A percentile compares a stretch with the other conserved stretches of the same genome.
Conservation (phyloP, 2,113 vertebrate genomes). For the Lethenteron reissneri region DNA sequence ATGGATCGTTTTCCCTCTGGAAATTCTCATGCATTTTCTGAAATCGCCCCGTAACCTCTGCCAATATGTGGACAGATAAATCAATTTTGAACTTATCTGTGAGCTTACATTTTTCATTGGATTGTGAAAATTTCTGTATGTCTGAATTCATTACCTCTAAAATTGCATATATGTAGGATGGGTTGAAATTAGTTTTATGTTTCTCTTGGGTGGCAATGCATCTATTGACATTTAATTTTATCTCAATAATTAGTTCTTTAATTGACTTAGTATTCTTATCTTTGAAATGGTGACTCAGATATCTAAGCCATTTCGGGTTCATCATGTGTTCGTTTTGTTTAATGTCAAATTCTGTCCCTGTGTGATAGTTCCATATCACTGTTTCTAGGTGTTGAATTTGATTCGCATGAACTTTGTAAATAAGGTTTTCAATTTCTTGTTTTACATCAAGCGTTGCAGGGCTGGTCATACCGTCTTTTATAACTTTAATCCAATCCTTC, state of each 20-base stretch:
- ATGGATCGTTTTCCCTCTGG: conserved; percentile 18
- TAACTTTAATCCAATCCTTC: conserved; percentile 10
- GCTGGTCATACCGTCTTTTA: not conserved
- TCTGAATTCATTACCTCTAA: not conserved
- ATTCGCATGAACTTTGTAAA: conserved; percentile 14
- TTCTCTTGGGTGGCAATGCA: conserved; percentile 11
- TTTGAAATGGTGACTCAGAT: fast-evolving
- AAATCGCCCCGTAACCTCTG: conserved; percentile 14
- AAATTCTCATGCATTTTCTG: conserved; percentile 17
- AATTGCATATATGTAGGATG: conserved; percentile 17
- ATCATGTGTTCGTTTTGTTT: not conserved
- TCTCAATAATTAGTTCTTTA: not conserved
- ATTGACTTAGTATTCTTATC: not conserved
- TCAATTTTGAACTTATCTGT: conserved; percentile 15
- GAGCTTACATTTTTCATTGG: no score
- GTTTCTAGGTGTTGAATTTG: not conserved
- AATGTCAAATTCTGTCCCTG: not conserved
- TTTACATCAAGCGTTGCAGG: conserved; percentile 8
- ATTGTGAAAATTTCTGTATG: no score
- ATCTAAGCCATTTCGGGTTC: fast-evolving
- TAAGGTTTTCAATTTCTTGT: conserved; percentile 14
- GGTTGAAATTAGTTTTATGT: conserved; percentile 13
- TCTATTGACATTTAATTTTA: fast-evolving
- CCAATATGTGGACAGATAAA: conserved; percentile 19
- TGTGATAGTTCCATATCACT: not conserved